These are phyloP conservation scores for Jordanella pulchra DNA, from an alignment of 2,797 vertebrate genomes.

Conservation along the genomic window DNA sequence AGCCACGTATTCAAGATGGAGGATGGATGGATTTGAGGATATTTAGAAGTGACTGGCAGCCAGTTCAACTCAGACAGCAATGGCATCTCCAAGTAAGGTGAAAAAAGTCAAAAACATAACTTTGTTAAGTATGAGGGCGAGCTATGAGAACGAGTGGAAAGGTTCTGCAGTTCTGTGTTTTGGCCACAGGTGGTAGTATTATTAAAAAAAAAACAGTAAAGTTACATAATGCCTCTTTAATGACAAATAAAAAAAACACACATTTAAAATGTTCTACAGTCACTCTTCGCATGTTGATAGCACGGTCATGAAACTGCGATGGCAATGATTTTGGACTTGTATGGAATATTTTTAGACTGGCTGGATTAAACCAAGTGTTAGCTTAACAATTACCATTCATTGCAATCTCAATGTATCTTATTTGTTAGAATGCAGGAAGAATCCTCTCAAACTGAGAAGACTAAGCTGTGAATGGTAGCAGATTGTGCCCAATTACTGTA, in stretches of 20 bases:
- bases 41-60: too few relatives aligned
- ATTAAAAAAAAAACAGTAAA: too few relatives aligned
- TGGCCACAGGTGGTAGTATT: too few relatives aligned
- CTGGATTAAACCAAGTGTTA: not conserved
- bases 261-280: not conserved
- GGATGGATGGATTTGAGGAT: too few relatives aligned
- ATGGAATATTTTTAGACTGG: not conserved
- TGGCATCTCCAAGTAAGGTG: too few relatives aligned
- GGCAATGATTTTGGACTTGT: not conserved
- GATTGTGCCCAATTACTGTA: constrained; percentile 21
- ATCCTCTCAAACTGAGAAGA: constrained; percentile 1
- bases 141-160: too few relatives aligned
- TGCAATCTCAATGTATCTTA: not conserved
- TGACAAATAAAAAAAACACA: not conserved
- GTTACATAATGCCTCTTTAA: too few relatives aligned
- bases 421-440: constrained; percentile 2
- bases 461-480: constrained; percentile 16
- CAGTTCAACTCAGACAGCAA: too few relatives aligned
- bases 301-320: not conserved
- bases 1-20: too few relatives aligned
- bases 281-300: not conserved
- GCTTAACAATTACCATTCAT: constrained; percentile 5
- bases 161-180: too few relatives aligned
- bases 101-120: too few relatives aligned
- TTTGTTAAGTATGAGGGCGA: too few relatives aligned